phyloP scores from a whole-genome alignment of 2,888 invertebrate genomes.

The Drosophila meridionalis region DNA sequence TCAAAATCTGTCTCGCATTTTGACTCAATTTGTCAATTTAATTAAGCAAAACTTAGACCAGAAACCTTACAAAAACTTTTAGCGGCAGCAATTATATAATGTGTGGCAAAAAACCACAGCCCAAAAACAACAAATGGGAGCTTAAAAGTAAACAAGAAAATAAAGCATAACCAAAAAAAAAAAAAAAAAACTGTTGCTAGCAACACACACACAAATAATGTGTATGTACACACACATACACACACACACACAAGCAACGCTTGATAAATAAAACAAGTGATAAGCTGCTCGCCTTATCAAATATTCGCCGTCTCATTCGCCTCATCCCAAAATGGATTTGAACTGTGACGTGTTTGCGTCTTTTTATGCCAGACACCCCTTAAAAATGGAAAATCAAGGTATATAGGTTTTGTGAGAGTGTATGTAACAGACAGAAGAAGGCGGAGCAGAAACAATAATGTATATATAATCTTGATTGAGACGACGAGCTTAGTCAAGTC shows the following conservation, averaged over 20 bases:
- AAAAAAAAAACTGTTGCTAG: constrained; percentile 21
- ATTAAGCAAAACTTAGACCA: constrained; percentile 32
- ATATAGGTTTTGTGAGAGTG: too few species aligned
- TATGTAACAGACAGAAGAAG: too few species aligned
- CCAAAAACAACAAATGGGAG: constrained; percentile 35
- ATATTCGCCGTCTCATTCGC: background rate
- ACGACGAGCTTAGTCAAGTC: too few species aligned
- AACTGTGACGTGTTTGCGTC: constrained; percentile 22
- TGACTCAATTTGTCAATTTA: constrained; percentile 40
- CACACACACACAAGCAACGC: background rate
- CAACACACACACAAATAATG: background rate
- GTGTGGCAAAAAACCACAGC: background rate
- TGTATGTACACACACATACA: background rate
- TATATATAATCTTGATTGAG: too few species aligned
- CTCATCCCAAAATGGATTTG: constrained; percentile 17
- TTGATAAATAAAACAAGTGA: constrained; percentile 28
- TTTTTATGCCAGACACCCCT: background rate
- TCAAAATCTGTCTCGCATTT: background rate
- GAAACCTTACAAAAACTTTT: constrained; percentile 38
- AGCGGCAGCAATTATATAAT: constrained; percentile 33
- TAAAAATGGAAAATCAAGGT: too few species aligned
- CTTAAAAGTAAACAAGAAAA: constrained; percentile 50
- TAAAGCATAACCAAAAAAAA: constrained; percentile 22
- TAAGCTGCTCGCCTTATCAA: constrained; percentile 28
- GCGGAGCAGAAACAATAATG: too few species aligned